Conservation (phyloP, 1,140 invertebrate genomes). For the Babylonia areolata region DNA sequence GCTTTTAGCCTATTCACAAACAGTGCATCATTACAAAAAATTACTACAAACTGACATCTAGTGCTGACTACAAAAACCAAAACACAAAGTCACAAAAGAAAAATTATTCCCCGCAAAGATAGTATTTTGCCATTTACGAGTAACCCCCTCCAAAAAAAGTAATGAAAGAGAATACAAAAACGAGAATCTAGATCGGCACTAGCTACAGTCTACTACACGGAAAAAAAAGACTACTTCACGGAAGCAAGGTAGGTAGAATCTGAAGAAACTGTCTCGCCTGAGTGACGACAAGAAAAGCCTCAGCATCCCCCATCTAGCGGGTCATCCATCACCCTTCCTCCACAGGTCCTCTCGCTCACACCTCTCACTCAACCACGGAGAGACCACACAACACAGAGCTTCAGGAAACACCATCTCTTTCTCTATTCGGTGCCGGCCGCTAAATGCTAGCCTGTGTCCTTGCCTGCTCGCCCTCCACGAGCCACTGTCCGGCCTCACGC, state of each 20-base stretch:
- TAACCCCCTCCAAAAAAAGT: no score
- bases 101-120: not conserved
- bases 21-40: no score
- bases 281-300: not conserved
- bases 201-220: not conserved
- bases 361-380: not conserved
- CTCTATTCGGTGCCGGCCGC: not conserved
- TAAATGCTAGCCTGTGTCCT: not conserved
- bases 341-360: not conserved
- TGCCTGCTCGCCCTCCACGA: not conserved
- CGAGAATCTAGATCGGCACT: not conserved
- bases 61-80: not conserved
- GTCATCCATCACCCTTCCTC: not conserved
- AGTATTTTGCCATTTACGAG: no score
- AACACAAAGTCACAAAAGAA: not conserved
- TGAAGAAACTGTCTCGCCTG: conserved; percentile 3
- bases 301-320: not conserved
- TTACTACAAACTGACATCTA: no score
- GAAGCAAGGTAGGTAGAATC: not conserved
- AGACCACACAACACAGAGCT: not conserved
- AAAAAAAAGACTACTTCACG: not conserved
- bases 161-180: not conserved
- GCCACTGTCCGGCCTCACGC: not conserved
- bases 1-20: no score
- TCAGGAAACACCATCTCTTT: not conserved